A percentile compares a stretch with the other conserved stretches of the same genome.
Conservation (phyloP, 2,888 invertebrate species). For the Anaspis maculata region DNA sequence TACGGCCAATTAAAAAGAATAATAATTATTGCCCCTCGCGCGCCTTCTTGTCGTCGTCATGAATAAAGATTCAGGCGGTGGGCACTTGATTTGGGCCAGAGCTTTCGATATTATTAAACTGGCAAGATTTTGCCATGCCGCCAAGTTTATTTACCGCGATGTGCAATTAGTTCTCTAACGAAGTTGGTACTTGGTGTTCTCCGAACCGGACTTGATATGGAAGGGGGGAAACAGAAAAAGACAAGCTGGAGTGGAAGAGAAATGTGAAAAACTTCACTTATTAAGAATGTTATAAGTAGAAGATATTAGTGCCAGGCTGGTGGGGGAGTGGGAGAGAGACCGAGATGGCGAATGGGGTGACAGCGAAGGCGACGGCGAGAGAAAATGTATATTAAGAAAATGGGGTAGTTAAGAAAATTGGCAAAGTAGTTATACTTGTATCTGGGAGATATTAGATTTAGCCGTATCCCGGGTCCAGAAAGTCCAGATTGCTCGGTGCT, state of each 20-base stretch:
- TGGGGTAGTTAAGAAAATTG: conserved; percentile 39
- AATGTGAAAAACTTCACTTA: conserved; percentile 40
- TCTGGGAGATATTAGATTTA: conserved; percentile 36
- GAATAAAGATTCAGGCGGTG: background rate
- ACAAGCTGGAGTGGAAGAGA: conserved; percentile 26
- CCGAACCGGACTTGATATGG: conserved; percentile 22
- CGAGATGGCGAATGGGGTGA: conserved; percentile 13
- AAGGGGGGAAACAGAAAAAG: conserved; percentile 26
- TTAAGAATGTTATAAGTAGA: conserved; percentile 37
- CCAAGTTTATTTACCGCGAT: background rate
- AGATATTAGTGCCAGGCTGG: conserved; percentile 32
- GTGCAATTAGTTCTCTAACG: conserved; percentile 34
- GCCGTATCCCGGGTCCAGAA: conserved; percentile 25
- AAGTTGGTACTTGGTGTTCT: conserved; percentile 30
- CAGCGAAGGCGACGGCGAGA: conserved; percentile 18
- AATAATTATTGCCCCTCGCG: background rate
- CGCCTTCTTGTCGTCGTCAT: background rate
- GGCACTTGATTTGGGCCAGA: no score
- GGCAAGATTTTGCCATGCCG: no score
- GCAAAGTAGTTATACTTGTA: conserved; percentile 37
- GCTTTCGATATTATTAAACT: background rate
- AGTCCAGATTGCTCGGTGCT: no score
- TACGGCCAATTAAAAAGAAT: conserved; percentile 17
- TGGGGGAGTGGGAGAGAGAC: conserved; percentile 22
- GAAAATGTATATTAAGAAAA: conserved; percentile 36